phyloP scores from a whole-genome alignment of 2,113 vertebrate species.

The Galbula dea region DNA sequence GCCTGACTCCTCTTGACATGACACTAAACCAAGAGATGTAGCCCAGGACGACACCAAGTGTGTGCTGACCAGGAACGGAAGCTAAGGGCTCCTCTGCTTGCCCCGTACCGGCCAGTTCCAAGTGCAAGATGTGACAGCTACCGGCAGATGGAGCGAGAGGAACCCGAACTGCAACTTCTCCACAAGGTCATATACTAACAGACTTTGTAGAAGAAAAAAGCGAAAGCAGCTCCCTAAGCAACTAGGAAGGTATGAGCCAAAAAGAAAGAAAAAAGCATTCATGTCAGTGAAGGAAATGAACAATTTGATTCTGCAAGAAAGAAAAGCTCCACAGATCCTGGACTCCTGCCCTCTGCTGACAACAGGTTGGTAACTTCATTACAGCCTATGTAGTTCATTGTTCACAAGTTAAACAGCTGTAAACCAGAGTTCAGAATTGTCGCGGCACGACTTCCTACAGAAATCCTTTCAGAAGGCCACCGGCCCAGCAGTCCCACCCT shows the following conservation, averaged over 20 bases:
- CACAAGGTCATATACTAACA: not conserved
- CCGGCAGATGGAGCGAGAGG: slow-evolving; percentile 51
- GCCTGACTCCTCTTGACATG: not conserved
- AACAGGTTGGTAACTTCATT: not conserved
- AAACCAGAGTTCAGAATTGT: not conserved
- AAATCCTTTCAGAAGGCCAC: not conserved
- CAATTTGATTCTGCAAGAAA: not conserved
- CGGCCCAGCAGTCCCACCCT: not conserved
- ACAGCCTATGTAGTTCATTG: not conserved
- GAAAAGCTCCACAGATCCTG: not conserved
- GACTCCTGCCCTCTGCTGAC: slow-evolving; percentile 8
- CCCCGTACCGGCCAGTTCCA: fast-evolving
- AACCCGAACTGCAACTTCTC: not conserved
- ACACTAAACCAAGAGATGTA: not conserved
- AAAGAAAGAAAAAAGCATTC: not conserved
- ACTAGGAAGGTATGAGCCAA: not conserved
- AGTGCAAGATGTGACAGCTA: not conserved
- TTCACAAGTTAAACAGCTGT: not conserved
- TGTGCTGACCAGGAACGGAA: not conserved
- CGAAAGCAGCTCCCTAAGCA: not conserved
- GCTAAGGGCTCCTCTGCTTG: not conserved
- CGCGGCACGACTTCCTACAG: not conserved
- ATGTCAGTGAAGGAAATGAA: not conserved
- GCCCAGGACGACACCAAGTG: not conserved
- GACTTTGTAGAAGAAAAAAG: not conserved